Evolutionary conservation across 2,113 vertebrate species (phyloP).

Genomic region (Cathartes aura): DNA sequence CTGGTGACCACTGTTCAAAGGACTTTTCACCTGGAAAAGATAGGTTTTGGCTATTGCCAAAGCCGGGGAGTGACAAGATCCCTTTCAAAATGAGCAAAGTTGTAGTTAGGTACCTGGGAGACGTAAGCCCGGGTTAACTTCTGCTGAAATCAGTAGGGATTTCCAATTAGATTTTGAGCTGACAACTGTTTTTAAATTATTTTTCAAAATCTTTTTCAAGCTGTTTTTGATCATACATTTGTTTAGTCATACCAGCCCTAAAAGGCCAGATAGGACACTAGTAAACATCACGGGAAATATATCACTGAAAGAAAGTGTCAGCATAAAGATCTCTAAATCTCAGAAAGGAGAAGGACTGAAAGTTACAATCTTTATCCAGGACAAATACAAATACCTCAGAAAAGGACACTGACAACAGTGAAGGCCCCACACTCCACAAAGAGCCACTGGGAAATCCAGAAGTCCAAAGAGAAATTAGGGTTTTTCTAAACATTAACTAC

Average conservation of each 20-base stretch:
- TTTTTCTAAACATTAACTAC: neutral
- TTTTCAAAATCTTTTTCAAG: neutral
- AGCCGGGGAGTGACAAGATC: neutral
- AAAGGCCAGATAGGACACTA: neutral
- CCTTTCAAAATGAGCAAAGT: neutral
- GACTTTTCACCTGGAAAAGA: neutral
- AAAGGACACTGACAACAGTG: neutral
- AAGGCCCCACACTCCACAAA: neutral
- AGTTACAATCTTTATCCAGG: neutral
- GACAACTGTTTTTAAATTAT: neutral
- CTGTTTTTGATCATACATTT: neutral
- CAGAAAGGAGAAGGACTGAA: neutral
- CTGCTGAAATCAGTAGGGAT: neutral
- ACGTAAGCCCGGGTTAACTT: fast-evolving
- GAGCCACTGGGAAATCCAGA: neutral
- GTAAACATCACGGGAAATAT: neutral
- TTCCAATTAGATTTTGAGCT: neutral
- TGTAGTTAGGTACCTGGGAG: neutral
- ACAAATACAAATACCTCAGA: neutral
- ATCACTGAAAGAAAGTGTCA: neutral
- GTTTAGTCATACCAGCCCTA: neutral
- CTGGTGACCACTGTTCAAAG: neutral
- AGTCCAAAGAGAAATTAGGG: neutral
- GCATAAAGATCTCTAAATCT: neutral
- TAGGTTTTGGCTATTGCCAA: neutral